Evolutionary conservation across 2,797 vertebrate species (phyloP).

Genomic region (Falco rusticolus): DNA sequence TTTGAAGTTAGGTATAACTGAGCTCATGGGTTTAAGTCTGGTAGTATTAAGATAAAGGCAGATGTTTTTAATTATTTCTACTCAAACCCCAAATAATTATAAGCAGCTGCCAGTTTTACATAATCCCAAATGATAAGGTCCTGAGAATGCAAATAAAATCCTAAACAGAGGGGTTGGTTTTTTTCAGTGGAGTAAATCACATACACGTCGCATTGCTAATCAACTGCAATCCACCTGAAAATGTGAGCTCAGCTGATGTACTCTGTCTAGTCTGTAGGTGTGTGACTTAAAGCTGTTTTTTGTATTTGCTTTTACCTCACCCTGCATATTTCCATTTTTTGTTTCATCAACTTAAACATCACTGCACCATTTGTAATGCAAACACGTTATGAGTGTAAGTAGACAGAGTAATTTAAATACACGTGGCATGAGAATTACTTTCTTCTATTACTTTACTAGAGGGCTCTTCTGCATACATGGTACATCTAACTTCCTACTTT

Average conservation of each 20-base stretch:
- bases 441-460: background rate
- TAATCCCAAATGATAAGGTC: constrained; percentile 80
- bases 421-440: background rate
- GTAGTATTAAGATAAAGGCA: constrained; percentile 81
- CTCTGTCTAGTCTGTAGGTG: background rate
- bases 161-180: constrained; percentile 13
- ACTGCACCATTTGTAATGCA: background rate
- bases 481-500: background rate
- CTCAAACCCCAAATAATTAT: constrained; percentile 81
- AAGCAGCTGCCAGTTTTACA: constrained; percentile 82
- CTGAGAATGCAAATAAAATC: constrained; percentile 78
- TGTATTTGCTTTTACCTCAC: background rate
- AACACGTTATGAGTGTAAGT: background rate
- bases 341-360: background rate
- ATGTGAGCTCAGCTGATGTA: background rate
- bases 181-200: constrained; percentile 26
- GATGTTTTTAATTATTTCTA: constrained; percentile 84
- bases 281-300: background rate
- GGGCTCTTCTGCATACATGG: background rate
- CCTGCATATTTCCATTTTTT: background rate
- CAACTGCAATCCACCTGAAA: background rate
- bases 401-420: background rate
- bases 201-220: background rate
- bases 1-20: constrained; percentile 79
- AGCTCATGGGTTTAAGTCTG: constrained; percentile 76